These are phyloP conservation scores for Acrocyrtus sp. DNA, from an alignment of 2,888 invertebrate genomes.

Conservation along the genomic window DNA sequence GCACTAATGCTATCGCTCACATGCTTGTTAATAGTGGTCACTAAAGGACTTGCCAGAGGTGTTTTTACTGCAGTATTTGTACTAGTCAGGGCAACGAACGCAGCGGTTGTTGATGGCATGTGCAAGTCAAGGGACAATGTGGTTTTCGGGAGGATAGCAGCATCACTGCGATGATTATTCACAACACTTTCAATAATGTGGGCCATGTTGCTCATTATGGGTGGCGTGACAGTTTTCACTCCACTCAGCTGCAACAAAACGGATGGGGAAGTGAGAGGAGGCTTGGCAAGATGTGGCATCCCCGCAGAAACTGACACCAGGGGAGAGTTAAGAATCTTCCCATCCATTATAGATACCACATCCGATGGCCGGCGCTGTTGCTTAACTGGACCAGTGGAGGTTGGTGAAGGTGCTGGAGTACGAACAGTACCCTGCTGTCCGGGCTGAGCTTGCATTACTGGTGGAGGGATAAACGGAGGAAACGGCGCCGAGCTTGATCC, in stretches of 20 bases:
- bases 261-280: slow-evolving; percentile 62
- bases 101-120: background rate
- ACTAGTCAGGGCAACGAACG: slow-evolving; percentile 13
- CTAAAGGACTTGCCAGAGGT: slow-evolving; percentile 28
- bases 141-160: slow-evolving; percentile 30
- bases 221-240: slow-evolving; percentile 53
- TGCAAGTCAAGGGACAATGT: slow-evolving; percentile 38
- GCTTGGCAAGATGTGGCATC: slow-evolving; percentile 60
- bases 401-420: slow-evolving; percentile 21
- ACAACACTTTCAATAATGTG: slow-evolving; percentile 63
- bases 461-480: slow-evolving; percentile 30
- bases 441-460: slow-evolving; percentile 31
- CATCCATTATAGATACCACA: slow-evolving; percentile 26
- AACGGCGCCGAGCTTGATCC: no score
- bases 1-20: slow-evolving; percentile 54
- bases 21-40: slow-evolving; percentile 16
- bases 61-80: slow-evolving; percentile 32
- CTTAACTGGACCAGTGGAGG: no score
- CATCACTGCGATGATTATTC: slow-evolving; percentile 58
- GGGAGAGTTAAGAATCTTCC: slow-evolving; percentile 25
- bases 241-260: slow-evolving; percentile 55
- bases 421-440: slow-evolving; percentile 22
- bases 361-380: slow-evolving; percentile 28
- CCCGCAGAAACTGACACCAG: slow-evolving; percentile 45
- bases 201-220: slow-evolving; percentile 61